These are phyloP conservation scores for Xenops minutus DNA, from an alignment of 2,797 vertebrate genomes.

Conservation along the genomic window DNA sequence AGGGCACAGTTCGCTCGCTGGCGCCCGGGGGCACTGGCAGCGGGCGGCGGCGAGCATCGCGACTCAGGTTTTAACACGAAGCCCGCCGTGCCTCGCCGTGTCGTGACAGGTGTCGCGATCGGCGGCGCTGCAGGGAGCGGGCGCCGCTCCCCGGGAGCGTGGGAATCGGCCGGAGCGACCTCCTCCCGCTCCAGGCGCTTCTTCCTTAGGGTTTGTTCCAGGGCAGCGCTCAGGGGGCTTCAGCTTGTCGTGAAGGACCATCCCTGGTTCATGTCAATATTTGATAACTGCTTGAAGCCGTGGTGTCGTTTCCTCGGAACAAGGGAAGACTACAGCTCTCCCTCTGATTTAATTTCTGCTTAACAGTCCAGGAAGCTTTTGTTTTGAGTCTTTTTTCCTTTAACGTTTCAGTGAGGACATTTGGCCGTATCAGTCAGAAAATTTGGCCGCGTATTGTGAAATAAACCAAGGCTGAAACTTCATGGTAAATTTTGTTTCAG, in stretches of 20 bases:
- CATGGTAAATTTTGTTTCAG: background rate
- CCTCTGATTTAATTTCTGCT: background rate
- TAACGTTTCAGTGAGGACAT: background rate
- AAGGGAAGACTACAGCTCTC: background rate
- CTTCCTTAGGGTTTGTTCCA: background rate
- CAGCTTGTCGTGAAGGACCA: rapidly evolving
- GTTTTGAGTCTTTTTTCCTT: background rate
- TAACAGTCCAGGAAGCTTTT: background rate
- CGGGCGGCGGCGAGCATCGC: background rate
- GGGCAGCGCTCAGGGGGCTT: rapidly evolving
- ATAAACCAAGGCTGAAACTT: background rate
- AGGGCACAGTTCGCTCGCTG: background rate
- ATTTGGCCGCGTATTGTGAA: background rate
- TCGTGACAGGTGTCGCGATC: slow-evolving; percentile 7
- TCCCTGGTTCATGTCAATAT: rapidly evolving
- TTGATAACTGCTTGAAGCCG: background rate
- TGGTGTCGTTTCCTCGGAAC: background rate
- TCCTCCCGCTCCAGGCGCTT: rapidly evolving
- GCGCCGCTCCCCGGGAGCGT: rapidly evolving
- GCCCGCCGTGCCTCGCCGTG: slow-evolving; percentile 16
- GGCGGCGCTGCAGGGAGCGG: background rate
- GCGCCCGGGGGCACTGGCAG: background rate
- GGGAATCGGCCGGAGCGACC: rapidly evolving
- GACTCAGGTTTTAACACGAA: slow-evolving; percentile 81
- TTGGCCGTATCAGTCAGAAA: background rate